Evolutionary conservation across 2,888 invertebrate species (phyloP), one percentile per base, ranked within the genome.

Genomic region (Harpalus rubripes): DNA sequence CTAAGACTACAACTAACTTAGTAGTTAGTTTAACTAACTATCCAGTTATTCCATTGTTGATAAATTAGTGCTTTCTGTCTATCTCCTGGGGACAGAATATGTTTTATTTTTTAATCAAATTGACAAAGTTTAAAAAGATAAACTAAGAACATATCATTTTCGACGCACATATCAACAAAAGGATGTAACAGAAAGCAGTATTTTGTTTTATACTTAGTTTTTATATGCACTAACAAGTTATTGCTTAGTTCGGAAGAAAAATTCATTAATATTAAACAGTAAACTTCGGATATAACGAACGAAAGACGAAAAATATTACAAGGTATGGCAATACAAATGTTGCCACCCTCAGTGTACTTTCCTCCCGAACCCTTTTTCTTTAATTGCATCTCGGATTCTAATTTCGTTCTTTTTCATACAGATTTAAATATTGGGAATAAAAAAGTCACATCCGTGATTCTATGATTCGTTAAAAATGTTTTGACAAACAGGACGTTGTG

Each of bases 81-180:
- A 44, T 84, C 84, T 84, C 84, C 84, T 84, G 84, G 84, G 84
- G 63, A 63, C 59, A 52, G 74, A 65, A 26, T 68, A 39, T 39
- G 32, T n/a, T 15, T 68, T 15, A 15, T 39, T 68, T 15, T 68
- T 68, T 39, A 15, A 65, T 65, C 65, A 65, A 68, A 68, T 15
- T 63, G n/a, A 63, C 26, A 32, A 32, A 15, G 39, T 1, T 41
- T 0, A 44, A 74, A 12, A 52, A 22, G 6, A 16, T 16, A n/a
- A 44, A 81, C 81, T 81, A 32, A 58, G 32, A 32, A 32, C 32
- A 32, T 32, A 32, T 81, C 16, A 26, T 44, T 76, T 74, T 44
- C 16, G 63, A 84, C 78, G 78, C 84, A 84, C 84, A 84, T 78
- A 78, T 84, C 84, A 84, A 78, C 76, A 83, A 76, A 76, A 41